A percentile compares a stretch with the other conserved stretches of the same genome.
Conservation (phyloP, 2,797 vertebrate genomes). For the Acipenser oxyrinchus region DNA sequence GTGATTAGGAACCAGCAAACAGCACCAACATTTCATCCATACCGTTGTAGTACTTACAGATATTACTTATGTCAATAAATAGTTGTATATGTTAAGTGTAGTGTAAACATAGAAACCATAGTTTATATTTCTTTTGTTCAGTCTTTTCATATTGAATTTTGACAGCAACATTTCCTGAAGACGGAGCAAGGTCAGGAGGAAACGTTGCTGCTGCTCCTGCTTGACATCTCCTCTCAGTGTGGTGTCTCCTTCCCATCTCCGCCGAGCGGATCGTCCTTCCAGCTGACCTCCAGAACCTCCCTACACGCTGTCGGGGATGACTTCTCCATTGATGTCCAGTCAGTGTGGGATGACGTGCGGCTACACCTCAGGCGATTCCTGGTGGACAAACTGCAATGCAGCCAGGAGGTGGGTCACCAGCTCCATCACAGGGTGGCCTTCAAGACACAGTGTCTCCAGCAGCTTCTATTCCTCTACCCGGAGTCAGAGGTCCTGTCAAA, state of each 20-base stretch:
- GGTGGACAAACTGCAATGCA: conserved; percentile 59
- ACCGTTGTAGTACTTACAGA: no score
- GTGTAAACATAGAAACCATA: no score
- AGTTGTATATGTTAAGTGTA: no score
- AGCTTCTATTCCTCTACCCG: conserved; percentile 79
- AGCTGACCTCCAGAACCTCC: conserved; percentile 49
- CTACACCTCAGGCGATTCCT: conserved; percentile 75
- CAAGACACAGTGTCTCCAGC: conserved; percentile 65
- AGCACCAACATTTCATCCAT: no score
- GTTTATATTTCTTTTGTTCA: no score
- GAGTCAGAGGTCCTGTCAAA: conserved; percentile 71
- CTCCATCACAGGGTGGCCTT: conserved; percentile 48
- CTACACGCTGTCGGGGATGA: conserved; percentile 74
- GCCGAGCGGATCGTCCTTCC: conserved; percentile 42
- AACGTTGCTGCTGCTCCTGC: conserved; percentile 69
- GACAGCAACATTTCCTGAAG: conserved; percentile 74
- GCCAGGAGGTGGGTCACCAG: conserved; percentile 30
- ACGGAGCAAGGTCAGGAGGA: conserved; percentile 75
- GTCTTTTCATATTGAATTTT: not conserved
- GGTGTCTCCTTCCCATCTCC: conserved; percentile 65
- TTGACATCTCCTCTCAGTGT: conserved; percentile 73
- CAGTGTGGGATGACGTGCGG: conserved; percentile 78
- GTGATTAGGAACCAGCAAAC: no score
- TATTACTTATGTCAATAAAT: no score
- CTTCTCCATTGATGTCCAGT: conserved; percentile 63